Percentiles rank a stretch among this genome's conserved stretches.
phyloP scores from a whole-genome alignment of 2,113 vertebrate genomes.

The Stegostoma tigrinum region DNA sequence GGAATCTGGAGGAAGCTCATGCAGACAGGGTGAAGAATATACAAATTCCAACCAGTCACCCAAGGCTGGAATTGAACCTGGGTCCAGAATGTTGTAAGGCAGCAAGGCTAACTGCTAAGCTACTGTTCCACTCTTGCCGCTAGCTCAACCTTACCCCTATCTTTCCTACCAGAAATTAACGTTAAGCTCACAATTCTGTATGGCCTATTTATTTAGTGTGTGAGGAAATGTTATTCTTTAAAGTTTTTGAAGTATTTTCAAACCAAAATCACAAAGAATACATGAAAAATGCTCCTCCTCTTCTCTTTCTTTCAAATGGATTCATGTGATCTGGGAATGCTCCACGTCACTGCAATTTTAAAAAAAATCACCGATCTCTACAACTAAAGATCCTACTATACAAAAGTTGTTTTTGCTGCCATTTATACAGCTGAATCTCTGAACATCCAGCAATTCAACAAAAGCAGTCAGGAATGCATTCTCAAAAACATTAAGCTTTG shows the following conservation, averaged over 20 bases:
- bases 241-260: not conserved
- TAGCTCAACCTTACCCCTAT: not conserved
- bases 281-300: not conserved
- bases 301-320: not conserved
- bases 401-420: not conserved
- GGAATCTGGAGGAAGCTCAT: no score
- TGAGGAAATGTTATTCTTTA: not conserved
- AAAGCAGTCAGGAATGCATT: not conserved
- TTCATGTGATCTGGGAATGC: no score
- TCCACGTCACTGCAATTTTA: not conserved
- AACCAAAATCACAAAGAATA: not conserved
- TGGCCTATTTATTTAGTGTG: not conserved
- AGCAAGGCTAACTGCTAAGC: no score
- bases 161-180: not conserved
- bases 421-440: not conserved
- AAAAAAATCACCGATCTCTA: not conserved
- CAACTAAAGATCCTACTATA: not conserved
- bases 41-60: no score
- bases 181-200: not conserved
- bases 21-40: no score
- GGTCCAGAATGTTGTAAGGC: no score
- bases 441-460: not conserved
- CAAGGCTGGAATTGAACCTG: no score
- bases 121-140: no score
- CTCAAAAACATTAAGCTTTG: not conserved